Base-by-base conservation (phyloP, 2,797 vertebrate species). In the Spinibarbus caldwelli region DNA sequence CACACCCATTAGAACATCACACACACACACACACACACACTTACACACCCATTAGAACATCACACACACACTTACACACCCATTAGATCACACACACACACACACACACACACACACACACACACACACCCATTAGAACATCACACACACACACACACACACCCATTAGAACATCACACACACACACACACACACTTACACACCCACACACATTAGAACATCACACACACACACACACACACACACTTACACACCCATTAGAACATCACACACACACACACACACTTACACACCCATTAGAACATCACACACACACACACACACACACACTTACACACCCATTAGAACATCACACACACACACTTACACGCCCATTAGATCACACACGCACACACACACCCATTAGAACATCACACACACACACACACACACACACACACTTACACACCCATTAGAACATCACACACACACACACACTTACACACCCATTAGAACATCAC, bases 321-420 rank as follows among this genome's bases (percentile, higher is more conserved):
- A 62, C 62, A 67, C 86, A 75, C n/a, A 57, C 38, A 45, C 47
- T n/a, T n/a, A n/a, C n/a, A n/a, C n/a, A n/a, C n/a, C 12, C 29
- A 15, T n/a, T n/a, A n/a, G n/a, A n/a, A n/a, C n/a, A n/a, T n/a
- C 31, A 67, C 31, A 36, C 29, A 67, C 4, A 78, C 3, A 64
- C 23, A 41, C 38, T 77, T 8, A 90, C 12, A 73, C 80, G 62
- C 80, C 59, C 62, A 68, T 86, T 70, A n/a, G 43, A 11, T 19
- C 52, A 23, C 38, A 19, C 31, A 11, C 43, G 15, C 45, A 71
- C 23, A 72, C 34, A 79, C 2, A 45, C n/a, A 43, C 38, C 2
- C 38, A 41, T 41, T 2, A 41, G 38, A 41, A 41, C 38, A 41
- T 41, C 1, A 41, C 38, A 41, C 38, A 41, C 12, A 45, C 43